Percentiles rank a stretch among this genome's conserved stretches.
These are phyloP conservation scores for Ptychobarbus kaznakovi DNA, from an alignment of 2,797 vertebrate genomes.

Conservation along the genomic window DNA sequence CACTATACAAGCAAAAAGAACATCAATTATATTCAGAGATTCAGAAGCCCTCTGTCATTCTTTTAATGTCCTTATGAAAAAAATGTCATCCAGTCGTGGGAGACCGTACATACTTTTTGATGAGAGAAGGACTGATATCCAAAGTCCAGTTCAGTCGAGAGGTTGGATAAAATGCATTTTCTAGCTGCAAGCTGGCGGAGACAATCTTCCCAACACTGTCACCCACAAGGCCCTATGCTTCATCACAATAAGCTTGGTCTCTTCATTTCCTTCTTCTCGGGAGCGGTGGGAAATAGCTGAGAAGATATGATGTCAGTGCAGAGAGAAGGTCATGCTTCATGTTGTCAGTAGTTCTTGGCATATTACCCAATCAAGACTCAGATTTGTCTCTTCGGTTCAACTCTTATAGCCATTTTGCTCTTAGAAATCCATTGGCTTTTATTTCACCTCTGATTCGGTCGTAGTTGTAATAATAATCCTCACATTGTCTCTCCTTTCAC, in stretches of 20 bases:
- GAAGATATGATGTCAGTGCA: constrained; percentile 64
- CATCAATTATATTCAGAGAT: constrained; percentile 33
- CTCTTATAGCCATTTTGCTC: constrained; percentile 21
- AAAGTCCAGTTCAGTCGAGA: constrained; percentile 22
- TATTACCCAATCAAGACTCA: constrained; percentile 47
- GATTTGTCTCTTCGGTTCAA: constrained; percentile 21
- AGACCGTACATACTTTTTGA: constrained; percentile 27
- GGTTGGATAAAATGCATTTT: constrained; percentile 24
- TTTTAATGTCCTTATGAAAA: constrained; percentile 23
- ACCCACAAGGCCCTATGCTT: constrained; percentile 71
- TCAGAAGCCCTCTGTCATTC: constrained; percentile 34
- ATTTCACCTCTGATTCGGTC: constrained; percentile 7
- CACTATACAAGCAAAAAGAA: not conserved
- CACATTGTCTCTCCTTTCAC: constrained; percentile 39
- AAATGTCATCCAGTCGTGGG: constrained; percentile 15
- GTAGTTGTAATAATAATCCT: constrained; percentile 26
- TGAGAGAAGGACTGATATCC: constrained; percentile 2
- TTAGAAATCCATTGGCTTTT: constrained; percentile 27
- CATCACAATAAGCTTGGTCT: constrained; percentile 73
- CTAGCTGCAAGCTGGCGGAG: constrained; percentile 63
- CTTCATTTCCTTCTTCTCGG: constrained; percentile 66
- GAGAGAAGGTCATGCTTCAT: constrained; percentile 69
- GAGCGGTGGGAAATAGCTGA: constrained; percentile 58
- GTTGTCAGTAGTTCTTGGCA: constrained; percentile 60
- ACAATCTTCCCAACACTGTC: constrained; percentile 72